Base-by-base conservation (phyloP, 2,888 invertebrate genomes). In the Tuta absoluta region DNA sequence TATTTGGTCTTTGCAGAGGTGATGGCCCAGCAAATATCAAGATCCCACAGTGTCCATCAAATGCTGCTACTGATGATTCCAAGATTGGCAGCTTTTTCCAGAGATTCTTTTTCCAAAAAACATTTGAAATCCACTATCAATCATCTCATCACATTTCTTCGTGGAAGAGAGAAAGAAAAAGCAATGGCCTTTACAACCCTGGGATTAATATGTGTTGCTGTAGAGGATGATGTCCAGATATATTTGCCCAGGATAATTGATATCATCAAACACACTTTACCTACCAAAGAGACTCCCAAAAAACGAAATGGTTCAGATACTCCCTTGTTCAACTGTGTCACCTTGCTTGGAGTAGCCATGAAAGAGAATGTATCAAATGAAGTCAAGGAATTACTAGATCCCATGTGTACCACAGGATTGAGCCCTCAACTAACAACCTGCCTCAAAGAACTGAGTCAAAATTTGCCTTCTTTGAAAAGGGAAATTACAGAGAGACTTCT, bases 281-380 rank as follows among this genome's bases (percentile, higher is more conserved):
- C 98, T 0, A 91, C 95, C 0, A 94, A 95, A 80, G 96, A 97
- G 69, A 93, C 94, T 0, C 93, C 96, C 0, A 97, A 96, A 79
- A 96, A 96, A 79, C 94, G 95, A 65, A 88, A 92, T 23, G 89
- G 93, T 0, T 92, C 95, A 33, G 98, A 99, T 77, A 96, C 97
- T 0, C 95, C 97, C 0, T 95, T 99, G 49, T 98, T 98, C 81
- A 96, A 97, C 64, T 99, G 99, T 85, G 95, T 99, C n/a, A 98
- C 98, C 14, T 93, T 99, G 69, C 86, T 99, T 53, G 97, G 97
- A 0, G 95, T 97, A 79, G 98, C 99, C 0, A 95, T 98, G 64
- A 96, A 96, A 70, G 94, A 95, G 63, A 93, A 94, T 69, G 95
- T 97, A 38, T 94, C 95, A 12, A 92, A 93, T 74, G 97, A 97